phyloP scores from a whole-genome alignment of 2,113 vertebrate genomes.

The Paracanthobrama guichenoti region DNA sequence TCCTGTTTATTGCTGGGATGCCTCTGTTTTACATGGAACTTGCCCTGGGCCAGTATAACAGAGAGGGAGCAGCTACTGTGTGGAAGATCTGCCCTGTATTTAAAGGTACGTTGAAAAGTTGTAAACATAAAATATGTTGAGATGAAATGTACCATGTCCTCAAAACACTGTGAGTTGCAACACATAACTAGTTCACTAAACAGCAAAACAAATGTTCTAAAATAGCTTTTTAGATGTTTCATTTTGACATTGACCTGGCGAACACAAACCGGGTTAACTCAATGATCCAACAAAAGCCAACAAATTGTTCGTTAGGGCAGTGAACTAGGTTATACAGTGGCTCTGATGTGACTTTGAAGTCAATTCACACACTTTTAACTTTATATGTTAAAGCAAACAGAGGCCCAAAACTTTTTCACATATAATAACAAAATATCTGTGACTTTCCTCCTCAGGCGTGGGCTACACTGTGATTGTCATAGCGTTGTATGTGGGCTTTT shows the following conservation, averaged over 20 bases:
- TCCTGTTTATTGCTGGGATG: constrained; percentile 97
- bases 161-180: neutral
- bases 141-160: neutral
- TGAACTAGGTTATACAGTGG: neutral
- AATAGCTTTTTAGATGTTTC: neutral
- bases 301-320: neutral
- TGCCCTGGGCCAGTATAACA: constrained; percentile 95
- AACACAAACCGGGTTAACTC: neutral
- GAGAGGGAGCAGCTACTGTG: constrained; percentile 94
- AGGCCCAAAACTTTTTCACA: neutral
- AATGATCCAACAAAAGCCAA: neutral
- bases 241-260: neutral
- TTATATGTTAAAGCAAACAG: neutral
- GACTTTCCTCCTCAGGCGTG: constrained; percentile 78
- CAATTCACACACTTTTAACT: neutral
- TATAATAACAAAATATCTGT: neutral
- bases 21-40: constrained; percentile 99
- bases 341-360: constrained; percentile 3
- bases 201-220: neutral
- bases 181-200: neutral
- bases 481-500: constrained; percentile 97
- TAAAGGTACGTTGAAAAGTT: constrained; percentile 83
- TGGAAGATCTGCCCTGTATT: constrained; percentile 99
- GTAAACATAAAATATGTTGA: neutral
- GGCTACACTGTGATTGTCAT: constrained; percentile 98